Conservation (phyloP, 2,113 vertebrate species). For the Struthidea cinerea region DNA sequence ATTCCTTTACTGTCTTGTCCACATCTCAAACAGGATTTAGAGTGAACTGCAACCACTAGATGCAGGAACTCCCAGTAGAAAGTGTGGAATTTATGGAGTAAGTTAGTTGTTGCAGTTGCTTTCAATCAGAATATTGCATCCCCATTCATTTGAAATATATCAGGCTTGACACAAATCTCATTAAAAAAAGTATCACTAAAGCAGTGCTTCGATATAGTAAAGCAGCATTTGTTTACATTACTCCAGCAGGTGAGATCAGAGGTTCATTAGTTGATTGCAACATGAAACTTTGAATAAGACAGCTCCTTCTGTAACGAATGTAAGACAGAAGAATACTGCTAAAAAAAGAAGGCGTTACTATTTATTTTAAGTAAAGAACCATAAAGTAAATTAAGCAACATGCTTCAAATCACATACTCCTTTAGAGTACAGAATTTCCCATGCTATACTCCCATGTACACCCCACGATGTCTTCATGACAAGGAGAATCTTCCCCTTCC, state of each 20-base stretch:
- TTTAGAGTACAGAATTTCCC: background rate
- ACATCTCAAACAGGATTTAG: background rate
- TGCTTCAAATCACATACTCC: background rate
- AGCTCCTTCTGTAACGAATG: background rate
- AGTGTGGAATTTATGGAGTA: background rate
- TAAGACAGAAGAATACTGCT: background rate
- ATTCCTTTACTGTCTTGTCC: background rate
- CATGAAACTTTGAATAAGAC: background rate
- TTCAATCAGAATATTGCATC: background rate
- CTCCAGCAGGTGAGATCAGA: background rate
- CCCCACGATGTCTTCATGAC: background rate
- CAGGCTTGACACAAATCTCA: background rate
- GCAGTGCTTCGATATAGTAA: background rate
- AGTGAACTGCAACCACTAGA: background rate
- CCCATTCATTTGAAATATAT: background rate
- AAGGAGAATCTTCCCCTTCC: background rate
- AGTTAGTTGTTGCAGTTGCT: background rate
- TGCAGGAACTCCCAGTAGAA: background rate
- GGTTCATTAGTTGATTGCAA: background rate
- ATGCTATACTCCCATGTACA: background rate
- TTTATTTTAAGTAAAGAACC: background rate
- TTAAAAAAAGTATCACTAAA: background rate
- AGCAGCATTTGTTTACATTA: background rate
- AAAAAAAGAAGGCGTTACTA: background rate
- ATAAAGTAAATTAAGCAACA: background rate